Percentiles rank a stretch among this genome's conserved stretches.
Evolutionary conservation across 2,888 invertebrate genomes (phyloP).

Genomic region (Cantharis lateralis): DNA sequence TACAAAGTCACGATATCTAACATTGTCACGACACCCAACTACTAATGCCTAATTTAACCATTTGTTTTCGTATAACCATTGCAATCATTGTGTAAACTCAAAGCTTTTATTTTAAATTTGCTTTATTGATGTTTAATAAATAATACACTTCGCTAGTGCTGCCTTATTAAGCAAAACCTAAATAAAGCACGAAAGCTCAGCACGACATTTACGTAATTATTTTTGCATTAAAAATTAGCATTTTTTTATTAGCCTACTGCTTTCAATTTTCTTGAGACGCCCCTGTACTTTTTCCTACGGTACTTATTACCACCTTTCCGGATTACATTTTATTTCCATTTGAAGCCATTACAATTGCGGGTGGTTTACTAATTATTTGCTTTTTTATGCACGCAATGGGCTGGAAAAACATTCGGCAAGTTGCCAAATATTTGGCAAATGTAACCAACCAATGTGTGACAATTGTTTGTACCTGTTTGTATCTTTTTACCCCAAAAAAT

Average conservation of each 20-base stretch:
- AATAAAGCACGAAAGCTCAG: background rate
- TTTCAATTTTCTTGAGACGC: background rate
- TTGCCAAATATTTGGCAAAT: no score
- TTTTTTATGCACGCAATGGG: no score
- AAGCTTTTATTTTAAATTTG: constrained; percentile 27
- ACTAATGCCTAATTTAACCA: constrained; percentile 35
- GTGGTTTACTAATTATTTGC: no score
- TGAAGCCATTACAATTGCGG: no score
- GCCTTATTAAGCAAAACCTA: background rate
- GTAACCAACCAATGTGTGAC: no score
- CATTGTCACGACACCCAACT: constrained; percentile 42
- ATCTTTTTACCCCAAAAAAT: no score
- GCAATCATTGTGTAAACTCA: constrained; percentile 23
- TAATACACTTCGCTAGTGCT: background rate
- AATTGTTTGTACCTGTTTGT: no score
- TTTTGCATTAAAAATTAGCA: background rate
- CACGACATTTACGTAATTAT: background rate
- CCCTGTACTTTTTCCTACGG: background rate
- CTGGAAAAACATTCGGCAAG: no score
- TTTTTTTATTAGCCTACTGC: background rate
- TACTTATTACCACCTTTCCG: background rate
- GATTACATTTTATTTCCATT: background rate
- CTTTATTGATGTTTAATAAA: constrained; percentile 18
- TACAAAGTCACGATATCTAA: constrained; percentile 46
- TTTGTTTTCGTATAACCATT: constrained; percentile 32